Evolutionary conservation across 1,140 invertebrate genomes (phyloP).

Genomic region (Eriocheir sinensis): DNA sequence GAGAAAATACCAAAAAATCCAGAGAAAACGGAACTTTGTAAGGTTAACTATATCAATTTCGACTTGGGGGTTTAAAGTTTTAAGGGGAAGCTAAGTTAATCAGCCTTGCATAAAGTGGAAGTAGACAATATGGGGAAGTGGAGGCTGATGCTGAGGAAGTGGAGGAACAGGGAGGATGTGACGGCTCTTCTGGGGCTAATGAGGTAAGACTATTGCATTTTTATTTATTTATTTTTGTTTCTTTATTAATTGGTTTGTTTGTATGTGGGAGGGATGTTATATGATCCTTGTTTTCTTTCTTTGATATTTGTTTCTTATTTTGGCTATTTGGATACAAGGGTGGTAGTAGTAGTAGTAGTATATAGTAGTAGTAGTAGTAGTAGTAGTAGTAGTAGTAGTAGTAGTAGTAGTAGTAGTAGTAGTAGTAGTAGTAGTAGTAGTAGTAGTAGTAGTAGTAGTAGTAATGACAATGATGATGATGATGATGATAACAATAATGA

Average conservation of each 20-base stretch:
- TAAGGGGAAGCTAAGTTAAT: no score
- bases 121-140: not conserved
- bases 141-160: constrained; percentile 26
- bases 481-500: not conserved
- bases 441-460: not conserved
- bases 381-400: constrained; percentile 25
- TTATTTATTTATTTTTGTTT: not conserved
- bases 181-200: not conserved
- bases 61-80: no score
- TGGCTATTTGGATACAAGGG: not conserved
- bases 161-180: constrained; percentile 47
- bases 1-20: not conserved
- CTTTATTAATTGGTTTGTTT: not conserved
- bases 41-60: no score
- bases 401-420: constrained; percentile 25
- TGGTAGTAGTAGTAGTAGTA: no score
- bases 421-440: not conserved
- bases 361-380: constrained; percentile 7
- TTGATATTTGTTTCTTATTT: not conserved
- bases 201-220: constrained; percentile 25
- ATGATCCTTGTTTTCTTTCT: not conserved
- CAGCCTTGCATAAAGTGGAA: not conserved
- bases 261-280: not conserved
- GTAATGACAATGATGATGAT: not conserved
- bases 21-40: not conserved